Base-by-base conservation (phyloP, 2,888 invertebrate genomes). In the Bellardia bayeri region DNA sequence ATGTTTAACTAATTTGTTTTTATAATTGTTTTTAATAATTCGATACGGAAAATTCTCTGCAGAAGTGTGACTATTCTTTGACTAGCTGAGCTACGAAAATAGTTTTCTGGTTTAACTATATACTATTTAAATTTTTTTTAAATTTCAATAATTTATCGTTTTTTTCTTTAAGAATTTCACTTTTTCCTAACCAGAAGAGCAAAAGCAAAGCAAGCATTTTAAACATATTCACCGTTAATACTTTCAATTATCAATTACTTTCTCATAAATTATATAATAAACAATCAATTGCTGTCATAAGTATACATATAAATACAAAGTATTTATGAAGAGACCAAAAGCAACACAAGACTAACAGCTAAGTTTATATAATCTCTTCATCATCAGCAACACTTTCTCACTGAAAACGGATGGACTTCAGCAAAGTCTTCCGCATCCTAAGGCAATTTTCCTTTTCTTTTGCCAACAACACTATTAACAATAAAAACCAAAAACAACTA, bases 311-410 rank as follows among this genome's bases (percentile, higher is more conserved):
- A 63, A 56, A 45, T n/a, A 14, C 9, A 54, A 23, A 54, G 68
- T 54, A 37, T 51, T 23, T 54, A 51, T 63, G 33, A 42, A 69
- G 23, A 63, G 37, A n/a, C 69, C 8, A 58, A 76, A 64, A 64
- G 2, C 54, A 30, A 42, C 64, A 74, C 58, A 68, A 58, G 33
- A 56, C 45, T 30, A 33, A 37, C 75, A 81, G 45, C 23, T 76
- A 63, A 33, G 56, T 54, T 30, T 13, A 16, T 40, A 45, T 85
- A 85, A 81, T 82, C 85, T 85, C 87, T 87, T 82, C 85, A 87
- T 87, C 87, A 87, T 75, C 82, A 54, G 71, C 85, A 85, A 87
- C 85, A 87, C 87, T 87, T 87, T 87, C 85, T 79, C 81, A 75
- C 69, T 78, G 45, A 33, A 74, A 72, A 74, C 75, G 79, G 61